phyloP scores from a whole-genome alignment of 1,140 invertebrate species.

The Caenorhabditis brenneri region DNA sequence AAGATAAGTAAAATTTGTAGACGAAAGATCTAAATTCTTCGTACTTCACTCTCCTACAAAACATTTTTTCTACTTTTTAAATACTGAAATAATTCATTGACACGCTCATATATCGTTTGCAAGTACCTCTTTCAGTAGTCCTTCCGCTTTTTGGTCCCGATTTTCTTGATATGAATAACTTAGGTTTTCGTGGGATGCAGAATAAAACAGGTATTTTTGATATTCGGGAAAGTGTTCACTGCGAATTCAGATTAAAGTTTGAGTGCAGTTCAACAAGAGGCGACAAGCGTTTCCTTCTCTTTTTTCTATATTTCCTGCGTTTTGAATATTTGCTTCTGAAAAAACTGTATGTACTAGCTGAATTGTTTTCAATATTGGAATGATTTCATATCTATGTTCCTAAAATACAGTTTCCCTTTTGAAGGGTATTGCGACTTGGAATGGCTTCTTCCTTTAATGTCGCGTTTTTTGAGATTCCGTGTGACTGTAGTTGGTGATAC shows the following conservation, averaged over 20 bases:
- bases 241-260: background rate
- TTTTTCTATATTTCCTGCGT: too few relatives aligned
- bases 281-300: too few relatives aligned
- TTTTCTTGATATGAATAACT: background rate
- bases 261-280: background rate
- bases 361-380: too few relatives aligned
- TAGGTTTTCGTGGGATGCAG: background rate
- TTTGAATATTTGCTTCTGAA: too few relatives aligned
- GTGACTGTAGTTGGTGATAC: too few relatives aligned
- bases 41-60: background rate
- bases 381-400: too few relatives aligned
- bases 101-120: background rate
- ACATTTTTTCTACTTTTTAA: background rate
- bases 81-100: constrained; percentile 13
- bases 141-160: background rate
- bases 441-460: background rate
- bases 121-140: too few relatives aligned
- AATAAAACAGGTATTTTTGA: background rate
- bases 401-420: too few relatives aligned
- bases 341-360: too few relatives aligned
- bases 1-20: background rate
- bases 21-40: background rate
- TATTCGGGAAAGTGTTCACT: background rate
- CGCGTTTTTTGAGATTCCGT: too few relatives aligned
- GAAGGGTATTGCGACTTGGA: too few relatives aligned